phyloP scores from a whole-genome alignment of 1,140 invertebrate genomes.

The Sesamia nonagrioides region DNA sequence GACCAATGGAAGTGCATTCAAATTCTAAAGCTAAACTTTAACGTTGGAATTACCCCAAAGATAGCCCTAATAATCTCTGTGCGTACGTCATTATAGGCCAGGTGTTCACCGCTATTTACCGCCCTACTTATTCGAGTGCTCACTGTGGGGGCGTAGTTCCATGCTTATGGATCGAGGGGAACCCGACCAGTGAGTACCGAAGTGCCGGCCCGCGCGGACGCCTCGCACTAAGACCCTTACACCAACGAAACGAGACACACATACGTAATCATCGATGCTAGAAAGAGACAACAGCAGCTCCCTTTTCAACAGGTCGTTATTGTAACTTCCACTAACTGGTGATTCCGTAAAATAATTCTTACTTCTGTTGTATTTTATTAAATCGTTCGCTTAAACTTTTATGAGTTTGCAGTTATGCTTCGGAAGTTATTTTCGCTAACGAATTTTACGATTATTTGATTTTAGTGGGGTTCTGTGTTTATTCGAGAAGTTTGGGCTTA shows the following conservation, averaged over 20 bases:
- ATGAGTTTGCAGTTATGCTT: conserved; percentile 53
- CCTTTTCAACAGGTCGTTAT: conserved; percentile 85
- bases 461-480: conserved; percentile 29
- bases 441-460: conserved; percentile 40
- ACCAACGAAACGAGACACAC: conserved; percentile 65
- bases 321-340: conserved; percentile 82
- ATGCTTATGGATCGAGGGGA: conserved; percentile 79
- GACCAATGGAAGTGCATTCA: conserved; percentile 16
- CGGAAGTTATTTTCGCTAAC: conserved; percentile 47
- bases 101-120: conserved; percentile 80
- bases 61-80: conserved; percentile 55
- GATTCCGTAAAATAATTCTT: conserved; percentile 81
- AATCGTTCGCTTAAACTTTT: conserved; percentile 68
- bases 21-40: conserved; percentile 6
- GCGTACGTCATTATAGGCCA: conserved; percentile 61
- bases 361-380: conserved; percentile 74
- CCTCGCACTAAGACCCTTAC: conserved; percentile 59
- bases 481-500: conserved; percentile 21
- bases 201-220: conserved; percentile 77
- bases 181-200: conserved; percentile 75
- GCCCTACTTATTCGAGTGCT: conserved; percentile 77
- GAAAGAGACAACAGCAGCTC: conserved; percentile 68
- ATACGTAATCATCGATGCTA: conserved; percentile 62
- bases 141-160: conserved; percentile 72
- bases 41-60: conserved; percentile 44